Conservation (phyloP, 35 echinoderm and acorn worm genomes). For the Amphiura filiformis region DNA sequence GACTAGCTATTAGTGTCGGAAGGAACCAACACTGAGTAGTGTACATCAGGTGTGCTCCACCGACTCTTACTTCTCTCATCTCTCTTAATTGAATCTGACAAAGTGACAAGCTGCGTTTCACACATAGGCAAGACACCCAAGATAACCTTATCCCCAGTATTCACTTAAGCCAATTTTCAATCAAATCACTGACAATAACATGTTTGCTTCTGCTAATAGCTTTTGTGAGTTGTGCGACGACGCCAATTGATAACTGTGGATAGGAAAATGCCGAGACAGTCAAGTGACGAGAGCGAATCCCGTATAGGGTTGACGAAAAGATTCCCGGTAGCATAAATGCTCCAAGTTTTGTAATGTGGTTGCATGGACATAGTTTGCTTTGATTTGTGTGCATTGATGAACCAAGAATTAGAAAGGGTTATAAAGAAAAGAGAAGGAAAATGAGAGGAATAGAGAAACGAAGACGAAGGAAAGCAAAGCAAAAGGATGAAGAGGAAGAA, state of each 20-base stretch:
- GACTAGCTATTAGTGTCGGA: not conserved
- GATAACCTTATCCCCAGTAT: slow-evolving; percentile 14
- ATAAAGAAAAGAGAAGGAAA: too few species aligned
- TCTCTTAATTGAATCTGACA: not conserved
- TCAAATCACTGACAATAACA: slow-evolving; percentile 12
- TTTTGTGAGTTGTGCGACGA: not conserved
- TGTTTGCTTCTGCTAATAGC: slow-evolving; percentile 14
- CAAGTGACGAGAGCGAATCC: not conserved
- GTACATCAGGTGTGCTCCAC: not conserved
- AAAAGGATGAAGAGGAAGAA: not conserved
- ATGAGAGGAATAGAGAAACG: not conserved
- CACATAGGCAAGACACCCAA: not conserved
- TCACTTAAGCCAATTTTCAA: slow-evolving; percentile 15
- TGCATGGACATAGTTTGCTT: too few species aligned
- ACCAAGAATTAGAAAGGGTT: too few species aligned
- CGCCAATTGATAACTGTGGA: not conserved
- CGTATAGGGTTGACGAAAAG: not conserved
- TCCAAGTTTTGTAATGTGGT: not conserved
- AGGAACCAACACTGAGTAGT: not conserved
- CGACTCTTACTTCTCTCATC: not conserved
- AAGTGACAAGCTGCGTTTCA: slow-evolving; percentile 2
- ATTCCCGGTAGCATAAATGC: not conserved
- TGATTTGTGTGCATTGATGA: too few species aligned
- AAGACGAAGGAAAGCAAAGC: not conserved
- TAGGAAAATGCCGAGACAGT: not conserved